phyloP scores from a whole-genome alignment of 2,888 invertebrate genomes.

The Leucoptera coffeella region DNA sequence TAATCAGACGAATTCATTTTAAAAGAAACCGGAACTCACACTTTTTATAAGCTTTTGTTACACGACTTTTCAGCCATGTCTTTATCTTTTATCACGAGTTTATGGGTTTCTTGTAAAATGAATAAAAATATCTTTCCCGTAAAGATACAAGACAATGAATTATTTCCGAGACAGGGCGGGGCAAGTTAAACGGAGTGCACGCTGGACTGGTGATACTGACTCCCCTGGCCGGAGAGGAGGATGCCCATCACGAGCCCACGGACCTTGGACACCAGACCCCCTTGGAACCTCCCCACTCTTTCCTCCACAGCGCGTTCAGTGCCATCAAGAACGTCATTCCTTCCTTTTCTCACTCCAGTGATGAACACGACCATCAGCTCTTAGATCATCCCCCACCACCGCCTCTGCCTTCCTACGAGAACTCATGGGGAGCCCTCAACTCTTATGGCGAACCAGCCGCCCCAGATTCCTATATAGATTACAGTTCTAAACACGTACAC shows the following conservation, averaged over 20 bases:
- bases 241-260: slow-evolving; percentile 14
- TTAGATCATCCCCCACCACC: slow-evolving; percentile 27
- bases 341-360: slow-evolving; percentile 10
- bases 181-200: slow-evolving; percentile 38
- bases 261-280: slow-evolving; percentile 23
- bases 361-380: slow-evolving; percentile 11
- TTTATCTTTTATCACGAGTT: no score
- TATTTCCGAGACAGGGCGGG: slow-evolving; percentile 43
- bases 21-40: no score
- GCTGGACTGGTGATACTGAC: slow-evolving; percentile 39
- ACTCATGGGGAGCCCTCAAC: slow-evolving; percentile 32
- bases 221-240: slow-evolving; percentile 25
- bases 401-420: slow-evolving; percentile 22
- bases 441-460: slow-evolving; percentile 39
- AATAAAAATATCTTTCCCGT: no score
- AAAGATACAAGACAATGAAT: no score
- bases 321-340: slow-evolving; percentile 31
- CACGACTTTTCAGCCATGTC: no score
- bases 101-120: no score
- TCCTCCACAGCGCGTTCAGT: slow-evolving; percentile 31
- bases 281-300: slow-evolving; percentile 29
- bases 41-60: no score
- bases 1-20: no score
- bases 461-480: slow-evolving; percentile 22
- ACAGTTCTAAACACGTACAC: slow-evolving; percentile 5